Evolutionary conservation across 2,113 vertebrate species (phyloP).

Genomic region (Myotis brandtii): DNA sequence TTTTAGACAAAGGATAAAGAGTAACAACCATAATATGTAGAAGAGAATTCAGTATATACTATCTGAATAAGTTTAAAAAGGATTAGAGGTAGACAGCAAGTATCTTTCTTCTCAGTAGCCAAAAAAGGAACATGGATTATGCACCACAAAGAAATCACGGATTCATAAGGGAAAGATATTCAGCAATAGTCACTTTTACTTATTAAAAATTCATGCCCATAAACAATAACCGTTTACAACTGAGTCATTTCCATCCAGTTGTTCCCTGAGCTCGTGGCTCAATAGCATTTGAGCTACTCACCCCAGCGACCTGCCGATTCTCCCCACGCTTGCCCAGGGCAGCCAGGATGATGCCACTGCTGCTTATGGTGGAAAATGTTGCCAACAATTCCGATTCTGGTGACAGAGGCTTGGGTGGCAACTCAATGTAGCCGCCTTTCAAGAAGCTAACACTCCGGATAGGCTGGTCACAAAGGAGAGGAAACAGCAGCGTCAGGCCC

Average conservation of each 20-base stretch:
- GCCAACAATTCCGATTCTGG: slow-evolving; percentile 90
- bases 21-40: rapidly evolving
- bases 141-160: background rate
- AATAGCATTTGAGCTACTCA: slow-evolving; percentile 69
- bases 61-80: background rate
- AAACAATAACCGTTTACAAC: background rate
- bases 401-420: slow-evolving; percentile 85
- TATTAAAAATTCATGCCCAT: background rate
- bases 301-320: slow-evolving; percentile 83
- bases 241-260: background rate
- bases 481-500: background rate
- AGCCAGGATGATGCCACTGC: slow-evolving; percentile 92
- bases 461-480: slow-evolving; percentile 85
- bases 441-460: slow-evolving; percentile 91
- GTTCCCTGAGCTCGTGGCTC: background rate
- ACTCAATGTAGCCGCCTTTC: slow-evolving; percentile 90
- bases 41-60: background rate
- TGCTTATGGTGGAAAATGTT: slow-evolving; percentile 92
- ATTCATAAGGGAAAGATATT: background rate
- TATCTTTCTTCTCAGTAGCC: background rate
- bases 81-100: background rate
- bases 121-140: background rate
- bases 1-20: background rate
- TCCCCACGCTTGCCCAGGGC: slow-evolving; percentile 85
- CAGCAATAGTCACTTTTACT: background rate